A percentile compares a stretch with the other conserved stretches of the same genome.
Conservation (phyloP, 1,140 invertebrate genomes). For the Dendroctonus valens region DNA sequence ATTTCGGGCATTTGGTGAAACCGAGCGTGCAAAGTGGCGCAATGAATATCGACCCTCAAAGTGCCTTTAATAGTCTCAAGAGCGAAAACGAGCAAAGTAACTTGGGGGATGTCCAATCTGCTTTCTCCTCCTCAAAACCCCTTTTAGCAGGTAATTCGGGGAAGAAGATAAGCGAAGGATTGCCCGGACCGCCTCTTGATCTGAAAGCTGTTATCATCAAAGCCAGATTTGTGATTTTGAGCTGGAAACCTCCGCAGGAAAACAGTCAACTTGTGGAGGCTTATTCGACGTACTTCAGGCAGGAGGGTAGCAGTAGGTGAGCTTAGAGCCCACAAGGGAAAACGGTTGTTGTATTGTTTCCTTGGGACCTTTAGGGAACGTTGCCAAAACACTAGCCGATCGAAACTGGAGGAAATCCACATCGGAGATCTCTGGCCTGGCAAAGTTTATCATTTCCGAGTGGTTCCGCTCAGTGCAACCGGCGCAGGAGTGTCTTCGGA, state of each 20-base stretch:
- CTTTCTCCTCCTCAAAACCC: conserved; percentile 48
- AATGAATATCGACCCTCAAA: conserved; percentile 39
- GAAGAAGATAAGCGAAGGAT: conserved; percentile 47
- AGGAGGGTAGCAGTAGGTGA: conserved; percentile 74
- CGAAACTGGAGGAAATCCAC: conserved; percentile 75
- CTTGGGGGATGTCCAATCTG: conserved; percentile 42
- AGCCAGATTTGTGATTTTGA: conserved; percentile 78
- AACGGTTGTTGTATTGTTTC: no score
- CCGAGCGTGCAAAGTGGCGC: not conserved
- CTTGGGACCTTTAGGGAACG: conserved; percentile 66
- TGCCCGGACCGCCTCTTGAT: conserved; percentile 69
- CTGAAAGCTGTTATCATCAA: conserved; percentile 74
- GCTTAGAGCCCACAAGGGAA: conserved; percentile 5
- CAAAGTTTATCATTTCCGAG: conserved; percentile 81
- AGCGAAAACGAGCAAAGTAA: conserved; percentile 41
- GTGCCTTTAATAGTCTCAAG: conserved; percentile 41
- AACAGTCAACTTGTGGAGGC: conserved; percentile 67
- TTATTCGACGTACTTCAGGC: conserved; percentile 83
- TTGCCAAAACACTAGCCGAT: conserved; percentile 66
- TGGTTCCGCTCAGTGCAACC: conserved; percentile 72
- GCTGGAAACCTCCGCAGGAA: conserved; percentile 72
- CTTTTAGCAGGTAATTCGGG: conserved; percentile 49
- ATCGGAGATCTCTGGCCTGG: conserved; percentile 80
- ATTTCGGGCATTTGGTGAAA: conserved; percentile 49
- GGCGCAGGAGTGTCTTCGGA: conserved; percentile 66